phyloP scores from a whole-genome alignment of 2,888 invertebrate genomes.

The Coelogynopora nodosa region DNA sequence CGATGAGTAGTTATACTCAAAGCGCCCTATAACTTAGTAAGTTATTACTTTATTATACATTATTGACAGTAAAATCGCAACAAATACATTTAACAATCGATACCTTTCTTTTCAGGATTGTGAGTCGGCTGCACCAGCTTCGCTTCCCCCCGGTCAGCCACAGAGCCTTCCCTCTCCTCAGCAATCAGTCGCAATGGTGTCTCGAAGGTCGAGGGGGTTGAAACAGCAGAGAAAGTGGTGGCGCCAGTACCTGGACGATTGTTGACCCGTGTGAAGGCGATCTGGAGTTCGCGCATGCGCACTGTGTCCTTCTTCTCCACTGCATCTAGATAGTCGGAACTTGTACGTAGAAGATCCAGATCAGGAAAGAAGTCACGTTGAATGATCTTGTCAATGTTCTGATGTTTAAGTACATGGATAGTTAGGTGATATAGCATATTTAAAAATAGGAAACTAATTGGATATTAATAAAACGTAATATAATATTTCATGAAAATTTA shows the following conservation, averaged over 20 bases:
- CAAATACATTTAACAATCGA: background rate
- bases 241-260: background rate
- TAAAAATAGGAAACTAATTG: too few relatives aligned
- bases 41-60: too few relatives aligned
- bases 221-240: background rate
- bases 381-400: conserved; percentile 87
- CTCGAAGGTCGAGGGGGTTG: conserved; percentile 73
- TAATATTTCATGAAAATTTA: too few relatives aligned
- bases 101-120: conserved; percentile 42
- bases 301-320: conserved; percentile 75
- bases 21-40: too few relatives aligned
- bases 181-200: conserved; percentile 67
- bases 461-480: too few relatives aligned
- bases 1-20: too few relatives aligned
- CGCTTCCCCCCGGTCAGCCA: background rate
- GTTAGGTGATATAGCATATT: too few relatives aligned
- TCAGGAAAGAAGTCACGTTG: conserved; percentile 96
- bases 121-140: conserved; percentile 40
- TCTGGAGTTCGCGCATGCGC: conserved; percentile 13
- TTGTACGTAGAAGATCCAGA: conserved; percentile 81
- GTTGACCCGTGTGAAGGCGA: background rate
- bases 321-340: conserved; percentile 86
- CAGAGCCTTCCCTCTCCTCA: background rate
- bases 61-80: too few relatives aligned
- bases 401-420: too few relatives aligned